Evolutionary conservation across 2,113 vertebrate genomes (phyloP), one percentile per base, ranked within the genome.

Genomic region (Nestor notabilis): DNA sequence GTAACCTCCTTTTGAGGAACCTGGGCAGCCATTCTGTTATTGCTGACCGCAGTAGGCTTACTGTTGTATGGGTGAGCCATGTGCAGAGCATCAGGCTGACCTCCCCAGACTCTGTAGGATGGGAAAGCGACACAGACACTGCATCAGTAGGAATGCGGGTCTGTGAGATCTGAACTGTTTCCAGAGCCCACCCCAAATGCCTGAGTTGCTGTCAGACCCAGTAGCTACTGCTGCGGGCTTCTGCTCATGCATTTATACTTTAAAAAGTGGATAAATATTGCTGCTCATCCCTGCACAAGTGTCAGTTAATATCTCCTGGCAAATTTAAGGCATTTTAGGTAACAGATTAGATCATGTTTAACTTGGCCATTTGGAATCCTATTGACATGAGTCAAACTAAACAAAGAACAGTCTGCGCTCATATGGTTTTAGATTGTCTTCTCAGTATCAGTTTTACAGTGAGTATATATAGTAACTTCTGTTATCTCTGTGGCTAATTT

Each of bases 21-120:
- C 35, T 0, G 7, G 69, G 53, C 66, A 61, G 24, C 27, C 2
- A 0, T 27, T 86, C 39, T 1, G 0, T 69, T 71, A 33, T 6
- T 31, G 71, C 79, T 5, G 2, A 1, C 23, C 46, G 50, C 0
- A 4, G 37, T 3, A 56, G 31, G 31, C 77, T 70, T 80, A 23
- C 47, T 21, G 17, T 46, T 58, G 33, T 58, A 11, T 6, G 52
- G 3, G 19, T 44, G 56, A 58, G 56, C 33, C 56, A 58, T 35
- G 56, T 35, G 56, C 56, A 35, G 33, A 60, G 24, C 43, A 9
- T 37, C n/a, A 20, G 72, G n/a, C 60, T 81, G 76, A 49, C 14
- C 13, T 61, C 29, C 49, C 17, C 16, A 65, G n/a, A 37, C 31
- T 44, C 41, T 0, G 0, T 2, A 3, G 14, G n/a, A 58, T 0